Conservation (phyloP, 2,113 vertebrate species). For the Dasyornis broadbenti region DNA sequence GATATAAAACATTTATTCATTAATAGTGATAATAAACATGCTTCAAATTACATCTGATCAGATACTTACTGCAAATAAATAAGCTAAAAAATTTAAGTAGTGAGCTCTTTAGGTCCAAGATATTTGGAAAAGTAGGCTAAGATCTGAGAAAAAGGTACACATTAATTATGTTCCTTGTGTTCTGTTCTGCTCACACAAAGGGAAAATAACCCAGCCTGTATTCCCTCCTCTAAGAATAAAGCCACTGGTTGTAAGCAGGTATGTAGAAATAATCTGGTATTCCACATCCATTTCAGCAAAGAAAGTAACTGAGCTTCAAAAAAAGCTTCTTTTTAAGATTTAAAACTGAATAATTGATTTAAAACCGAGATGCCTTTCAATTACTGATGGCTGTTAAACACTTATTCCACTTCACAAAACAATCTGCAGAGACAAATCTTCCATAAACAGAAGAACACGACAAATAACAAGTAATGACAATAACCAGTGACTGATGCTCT, state of each 20-base stretch:
- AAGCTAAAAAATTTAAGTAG: not conserved
- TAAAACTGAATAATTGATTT: constrained; percentile 16
- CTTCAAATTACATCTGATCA: not conserved
- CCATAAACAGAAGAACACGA: constrained; percentile 17
- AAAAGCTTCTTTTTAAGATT: not conserved
- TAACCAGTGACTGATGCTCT: constrained; percentile 5
- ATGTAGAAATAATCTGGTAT: not conserved
- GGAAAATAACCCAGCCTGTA: not conserved
- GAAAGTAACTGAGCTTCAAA: not conserved
- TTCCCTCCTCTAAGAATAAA: not conserved
- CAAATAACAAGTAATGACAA: constrained; percentile 25
- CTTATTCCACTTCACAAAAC: constrained; percentile 29
- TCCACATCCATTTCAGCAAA: not conserved
- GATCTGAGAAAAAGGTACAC: not conserved
- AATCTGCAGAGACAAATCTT: not conserved
- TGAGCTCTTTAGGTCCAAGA: not conserved
- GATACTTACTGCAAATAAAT: not conserved
- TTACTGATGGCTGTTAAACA: constrained; percentile 31
- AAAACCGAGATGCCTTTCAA: not conserved
- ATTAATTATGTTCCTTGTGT: not conserved
- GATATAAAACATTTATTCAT: not conserved
- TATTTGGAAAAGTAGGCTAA: not conserved
- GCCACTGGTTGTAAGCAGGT: not conserved
- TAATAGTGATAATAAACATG: not conserved
- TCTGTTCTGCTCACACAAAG: not conserved